phyloP scores from a whole-genome alignment of 2,113 vertebrate genomes.

The Egretta garzetta region DNA sequence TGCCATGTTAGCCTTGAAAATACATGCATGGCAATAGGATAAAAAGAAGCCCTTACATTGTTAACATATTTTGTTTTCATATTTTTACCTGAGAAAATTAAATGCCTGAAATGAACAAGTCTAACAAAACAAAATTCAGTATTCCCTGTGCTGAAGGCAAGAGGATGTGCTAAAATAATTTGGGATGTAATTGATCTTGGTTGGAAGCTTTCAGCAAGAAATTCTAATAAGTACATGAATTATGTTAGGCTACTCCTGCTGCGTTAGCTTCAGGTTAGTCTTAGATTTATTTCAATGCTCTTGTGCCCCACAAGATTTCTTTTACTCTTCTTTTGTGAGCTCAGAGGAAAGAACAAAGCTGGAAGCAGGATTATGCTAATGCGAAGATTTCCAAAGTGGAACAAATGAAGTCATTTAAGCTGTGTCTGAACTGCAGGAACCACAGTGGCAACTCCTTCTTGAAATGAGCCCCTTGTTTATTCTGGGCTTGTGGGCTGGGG shows the following conservation, averaged over 20 bases:
- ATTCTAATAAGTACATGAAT: background rate
- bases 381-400: background rate
- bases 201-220: background rate
- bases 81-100: background rate
- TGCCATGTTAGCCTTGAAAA: background rate
- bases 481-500: background rate
- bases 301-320: background rate
- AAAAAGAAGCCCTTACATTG: background rate
- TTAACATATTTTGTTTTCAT: background rate
- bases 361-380: background rate
- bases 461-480: background rate
- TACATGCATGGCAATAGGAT: background rate
- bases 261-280: background rate
- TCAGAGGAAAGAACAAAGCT: background rate
- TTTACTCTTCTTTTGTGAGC: background rate
- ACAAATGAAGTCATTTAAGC: background rate
- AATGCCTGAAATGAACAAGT: background rate
- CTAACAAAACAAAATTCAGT: background rate
- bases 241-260: background rate
- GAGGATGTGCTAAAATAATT: background rate
- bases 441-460: background rate
- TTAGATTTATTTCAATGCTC: background rate
- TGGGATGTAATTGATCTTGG: background rate
- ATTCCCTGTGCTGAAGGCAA: background rate
- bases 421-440: background rate